Conservation (phyloP, 2,113 vertebrate species). For the Odobenus rosmarus region DNA sequence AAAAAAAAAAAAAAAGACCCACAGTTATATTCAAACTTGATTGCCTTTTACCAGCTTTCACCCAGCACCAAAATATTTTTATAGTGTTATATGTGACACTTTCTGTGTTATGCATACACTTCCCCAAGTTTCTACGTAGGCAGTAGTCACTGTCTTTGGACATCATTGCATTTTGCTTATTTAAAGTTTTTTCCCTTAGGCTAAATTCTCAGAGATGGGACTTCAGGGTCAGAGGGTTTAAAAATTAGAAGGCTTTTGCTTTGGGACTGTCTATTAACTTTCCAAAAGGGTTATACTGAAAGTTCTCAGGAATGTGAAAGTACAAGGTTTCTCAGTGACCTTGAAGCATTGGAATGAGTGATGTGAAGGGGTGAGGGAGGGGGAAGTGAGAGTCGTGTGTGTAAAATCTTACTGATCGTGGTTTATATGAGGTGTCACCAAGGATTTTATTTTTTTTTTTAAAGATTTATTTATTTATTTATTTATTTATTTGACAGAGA, state of each 20-base stretch:
- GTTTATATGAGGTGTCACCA: constrained; percentile 20
- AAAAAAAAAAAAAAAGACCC: background rate
- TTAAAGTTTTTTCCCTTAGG: background rate
- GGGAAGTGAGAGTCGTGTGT: background rate
- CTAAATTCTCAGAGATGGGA: background rate
- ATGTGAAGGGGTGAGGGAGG: background rate
- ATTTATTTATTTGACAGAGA: too few species aligned
- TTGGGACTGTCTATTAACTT: background rate
- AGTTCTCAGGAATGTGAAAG: background rate
- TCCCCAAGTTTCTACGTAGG: background rate
- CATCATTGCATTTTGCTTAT: background rate
- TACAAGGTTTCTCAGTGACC: background rate
- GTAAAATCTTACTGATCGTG: background rate
- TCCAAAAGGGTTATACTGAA: background rate
- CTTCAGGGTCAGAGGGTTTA: background rate
- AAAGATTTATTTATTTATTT: background rate
- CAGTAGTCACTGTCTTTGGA: background rate
- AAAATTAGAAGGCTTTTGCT: constrained; percentile 25
- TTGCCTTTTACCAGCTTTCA: constrained; percentile 35
- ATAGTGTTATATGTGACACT: background rate
- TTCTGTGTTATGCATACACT: background rate
- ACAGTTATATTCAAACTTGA: background rate
- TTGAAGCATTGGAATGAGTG: background rate
- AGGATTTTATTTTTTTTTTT: background rate
- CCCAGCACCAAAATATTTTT: background rate